Evolutionary conservation across 2,113 vertebrate genomes (phyloP), one percentile per base, ranked within the genome.

Genomic region (Amblyopsis rosae): DNA sequence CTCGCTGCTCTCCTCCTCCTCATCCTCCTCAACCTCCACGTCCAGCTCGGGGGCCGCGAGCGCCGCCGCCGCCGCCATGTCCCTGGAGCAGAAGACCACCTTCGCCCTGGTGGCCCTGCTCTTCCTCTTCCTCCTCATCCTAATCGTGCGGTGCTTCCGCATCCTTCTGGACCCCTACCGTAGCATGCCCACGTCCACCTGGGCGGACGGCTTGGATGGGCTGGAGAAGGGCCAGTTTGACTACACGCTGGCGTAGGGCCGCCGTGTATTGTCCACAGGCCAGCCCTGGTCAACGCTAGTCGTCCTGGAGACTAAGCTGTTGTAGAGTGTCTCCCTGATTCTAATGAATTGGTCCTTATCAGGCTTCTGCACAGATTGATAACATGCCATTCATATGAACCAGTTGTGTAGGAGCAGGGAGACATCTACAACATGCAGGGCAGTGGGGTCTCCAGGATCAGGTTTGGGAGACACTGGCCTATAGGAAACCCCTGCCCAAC

Each of bases 191-290:
- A 92, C 93, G 9, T 95, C 95, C 6, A 91, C 92, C 13, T 95
- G 93, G 93, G 90, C 93, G 0, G 94, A 94, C n/a, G 91, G 93
- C 47, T 89, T 95, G 0, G 92, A 94, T 32, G 94, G 93, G 26
- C 84, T 95, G 59, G 92, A 96, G 84, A 94, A 96, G 87, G 94
- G 93, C 59, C 93, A 94, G 76, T 96, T 95, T 71, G 94, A 95
- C 75, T 62, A 82, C 60, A 78, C 72, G 4, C 45, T 84, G 67
- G 73, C 80, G 10, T 84, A 81, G 68, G 17, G 46, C 26, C 26
- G 26, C 26, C 26, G 26, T 26, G 26, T 26, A 26, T 26, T 26
- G 26, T 26, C 26, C 26, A 26, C 19, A 19, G 19, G 19, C 19
- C 19, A 19, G 19, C 1, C 19, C 19, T 19, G 19, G 19, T 19